Evolutionary conservation across 2,797 vertebrate genomes (phyloP).

Genomic region (Girardinus metallicus): DNA sequence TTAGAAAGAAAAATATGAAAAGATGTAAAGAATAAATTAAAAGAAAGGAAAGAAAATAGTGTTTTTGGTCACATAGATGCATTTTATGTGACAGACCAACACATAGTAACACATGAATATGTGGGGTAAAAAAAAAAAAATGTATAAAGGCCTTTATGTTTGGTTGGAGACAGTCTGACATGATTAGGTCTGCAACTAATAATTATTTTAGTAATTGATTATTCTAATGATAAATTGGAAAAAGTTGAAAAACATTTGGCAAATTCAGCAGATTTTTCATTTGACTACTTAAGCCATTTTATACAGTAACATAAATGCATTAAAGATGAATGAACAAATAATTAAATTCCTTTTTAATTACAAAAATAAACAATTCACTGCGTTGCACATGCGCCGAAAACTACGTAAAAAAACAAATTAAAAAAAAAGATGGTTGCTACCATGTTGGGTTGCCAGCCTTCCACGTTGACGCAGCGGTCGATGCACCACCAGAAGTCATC

Average conservation of each 20-base stretch:
- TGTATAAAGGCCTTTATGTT: not conserved
- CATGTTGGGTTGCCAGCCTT: conserved; percentile 99
- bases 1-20: not conserved
- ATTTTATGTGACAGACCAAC: not conserved
- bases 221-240: no score
- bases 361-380: no score
- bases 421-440: conserved; percentile 66
- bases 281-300: no score
- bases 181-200: not conserved
- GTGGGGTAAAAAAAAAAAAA: not conserved
- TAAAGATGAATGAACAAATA: no score
- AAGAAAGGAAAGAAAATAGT: not conserved
- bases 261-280: no score
- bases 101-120: not conserved
- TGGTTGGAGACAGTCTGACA: not conserved
- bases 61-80: not conserved
- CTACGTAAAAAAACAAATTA: no score
- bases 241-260: no score
- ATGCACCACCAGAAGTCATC: conserved; percentile 99
- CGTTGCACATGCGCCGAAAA: no score
- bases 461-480: conserved; percentile 96
- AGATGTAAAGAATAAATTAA: not conserved
- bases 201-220: no score
- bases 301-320: no score
- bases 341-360: no score